A percentile compares a stretch with the other conserved stretches of the same genome.
Evolutionary conservation across 1,140 invertebrate species (phyloP).

Genomic region (Aphelenchoides fujianensis): DNA sequence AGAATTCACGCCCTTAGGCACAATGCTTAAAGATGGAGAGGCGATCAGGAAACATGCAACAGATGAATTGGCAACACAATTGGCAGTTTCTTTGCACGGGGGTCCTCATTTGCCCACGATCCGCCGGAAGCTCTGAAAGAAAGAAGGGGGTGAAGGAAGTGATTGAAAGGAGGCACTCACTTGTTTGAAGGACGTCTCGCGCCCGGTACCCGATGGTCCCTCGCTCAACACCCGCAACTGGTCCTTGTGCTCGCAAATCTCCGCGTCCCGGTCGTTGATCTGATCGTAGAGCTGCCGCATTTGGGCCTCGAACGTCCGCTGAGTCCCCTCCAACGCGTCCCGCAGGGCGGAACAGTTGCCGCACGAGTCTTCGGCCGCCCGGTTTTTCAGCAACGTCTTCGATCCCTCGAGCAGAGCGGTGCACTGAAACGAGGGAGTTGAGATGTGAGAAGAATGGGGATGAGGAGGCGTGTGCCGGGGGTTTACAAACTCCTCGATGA

Average conservation of each 20-base stretch:
- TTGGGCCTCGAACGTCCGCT: conserved; percentile 42
- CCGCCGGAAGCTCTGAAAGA: conserved; percentile 26
- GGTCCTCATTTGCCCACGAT: conserved; percentile 29
- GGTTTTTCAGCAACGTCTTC: neutral
- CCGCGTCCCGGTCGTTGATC: conserved; percentile 40
- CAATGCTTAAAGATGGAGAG: too few species aligned
- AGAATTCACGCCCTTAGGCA: too few species aligned
- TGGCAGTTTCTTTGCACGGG: too few species aligned
- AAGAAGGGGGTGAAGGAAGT: neutral
- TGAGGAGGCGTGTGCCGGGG: too few species aligned
- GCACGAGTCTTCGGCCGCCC: neutral
- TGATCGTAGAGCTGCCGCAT: conserved; percentile 42
- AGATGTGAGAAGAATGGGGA: too few species aligned
- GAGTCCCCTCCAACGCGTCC: conserved; percentile 39
- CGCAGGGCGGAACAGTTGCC: conserved; percentile 34
- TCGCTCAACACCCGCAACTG: neutral
- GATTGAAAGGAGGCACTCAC: conserved; percentile 7
- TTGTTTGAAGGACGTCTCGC: conserved; percentile 8
- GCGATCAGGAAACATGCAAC: too few species aligned
- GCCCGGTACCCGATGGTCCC: neutral
- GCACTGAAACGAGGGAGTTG: too few species aligned
- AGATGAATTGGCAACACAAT: too few species aligned
- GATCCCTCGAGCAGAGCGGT: neutral
- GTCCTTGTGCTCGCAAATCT: conserved; percentile 35
- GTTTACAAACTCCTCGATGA: too few species aligned